Percentiles rank a stretch among this genome's conserved stretches.
Conservation (phyloP, 1,140 invertebrate genomes). For the Babylonia areolata region DNA sequence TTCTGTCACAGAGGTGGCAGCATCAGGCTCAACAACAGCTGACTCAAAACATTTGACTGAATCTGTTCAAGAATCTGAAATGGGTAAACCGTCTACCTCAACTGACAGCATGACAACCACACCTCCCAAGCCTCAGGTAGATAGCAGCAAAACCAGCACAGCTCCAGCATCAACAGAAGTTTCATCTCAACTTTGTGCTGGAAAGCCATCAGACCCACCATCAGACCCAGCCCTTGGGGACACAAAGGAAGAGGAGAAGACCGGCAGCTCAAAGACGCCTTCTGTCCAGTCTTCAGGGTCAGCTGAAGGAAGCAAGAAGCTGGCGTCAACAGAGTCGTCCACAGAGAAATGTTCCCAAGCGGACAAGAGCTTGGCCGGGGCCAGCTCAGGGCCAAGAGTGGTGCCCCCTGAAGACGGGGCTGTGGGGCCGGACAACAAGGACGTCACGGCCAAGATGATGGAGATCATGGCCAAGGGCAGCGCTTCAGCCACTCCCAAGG, state of each 20-base stretch:
- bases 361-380: background rate
- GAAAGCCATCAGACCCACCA: background rate
- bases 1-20: background rate
- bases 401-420: background rate
- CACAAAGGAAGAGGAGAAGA: background rate
- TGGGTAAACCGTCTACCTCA: background rate
- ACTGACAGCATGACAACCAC: background rate
- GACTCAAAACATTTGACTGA: background rate
- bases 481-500: background rate
- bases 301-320: background rate
- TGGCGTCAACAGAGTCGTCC: background rate
- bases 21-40: background rate
- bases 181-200: background rate
- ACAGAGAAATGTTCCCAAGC: background rate
- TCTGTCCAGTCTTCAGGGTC: background rate
- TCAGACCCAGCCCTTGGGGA: background rate
- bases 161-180: background rate
- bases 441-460: conserved; percentile 20
- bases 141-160: background rate
- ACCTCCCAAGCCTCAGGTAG: background rate
- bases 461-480: background rate
- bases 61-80: background rate
- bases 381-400: background rate
- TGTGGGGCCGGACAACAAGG: background rate
- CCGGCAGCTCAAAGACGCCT: background rate